phyloP scores from a whole-genome alignment of 2,888 invertebrate genomes.

The Drosophila crucigera region DNA sequence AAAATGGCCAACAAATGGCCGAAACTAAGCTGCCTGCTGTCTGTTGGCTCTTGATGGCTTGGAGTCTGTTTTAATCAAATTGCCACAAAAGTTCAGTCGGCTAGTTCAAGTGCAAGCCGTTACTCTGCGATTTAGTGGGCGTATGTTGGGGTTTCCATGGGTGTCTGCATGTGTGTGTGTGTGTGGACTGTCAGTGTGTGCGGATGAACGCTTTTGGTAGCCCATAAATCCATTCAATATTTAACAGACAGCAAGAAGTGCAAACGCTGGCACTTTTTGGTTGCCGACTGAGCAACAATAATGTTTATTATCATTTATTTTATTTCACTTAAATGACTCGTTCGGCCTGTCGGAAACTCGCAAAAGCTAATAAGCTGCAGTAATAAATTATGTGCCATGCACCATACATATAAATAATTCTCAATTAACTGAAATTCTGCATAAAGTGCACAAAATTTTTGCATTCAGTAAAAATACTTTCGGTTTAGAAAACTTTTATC shows the following conservation, averaged over 20 bases:
- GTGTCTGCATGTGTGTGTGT: background rate
- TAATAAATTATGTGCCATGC: conserved; percentile 80
- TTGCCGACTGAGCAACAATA: conserved; percentile 61
- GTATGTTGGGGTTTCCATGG: background rate
- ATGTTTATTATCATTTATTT: conserved; percentile 81
- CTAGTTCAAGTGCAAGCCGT: conserved; percentile 64
- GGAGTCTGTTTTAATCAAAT: conserved; percentile 73
- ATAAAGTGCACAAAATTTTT: conserved; percentile 72
- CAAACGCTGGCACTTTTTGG: conserved; percentile 73
- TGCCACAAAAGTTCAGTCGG: conserved; percentile 55
- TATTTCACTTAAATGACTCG: conserved; percentile 79
- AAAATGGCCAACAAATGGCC: conserved; percentile 48
- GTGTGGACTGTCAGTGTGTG: conserved; percentile 3
- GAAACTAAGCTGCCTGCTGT: conserved; percentile 44
- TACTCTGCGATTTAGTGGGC: conserved; percentile 51
- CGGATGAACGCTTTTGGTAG: conserved; percentile 22
- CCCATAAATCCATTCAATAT: conserved; percentile 74
- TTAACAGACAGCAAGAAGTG: conserved; percentile 72
- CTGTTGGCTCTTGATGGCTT: conserved; percentile 35
- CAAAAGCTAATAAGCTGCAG: conserved; percentile 80
- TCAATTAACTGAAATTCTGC: conserved; percentile 77
- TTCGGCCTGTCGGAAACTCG: conserved; percentile 49
- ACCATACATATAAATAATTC: conserved; percentile 78
- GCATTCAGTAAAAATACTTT: conserved; percentile 47
- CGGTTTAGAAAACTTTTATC: conserved; percentile 56